Evolutionary conservation across 1,140 invertebrate species (phyloP).

Genomic region (Drosophila repletoides): DNA sequence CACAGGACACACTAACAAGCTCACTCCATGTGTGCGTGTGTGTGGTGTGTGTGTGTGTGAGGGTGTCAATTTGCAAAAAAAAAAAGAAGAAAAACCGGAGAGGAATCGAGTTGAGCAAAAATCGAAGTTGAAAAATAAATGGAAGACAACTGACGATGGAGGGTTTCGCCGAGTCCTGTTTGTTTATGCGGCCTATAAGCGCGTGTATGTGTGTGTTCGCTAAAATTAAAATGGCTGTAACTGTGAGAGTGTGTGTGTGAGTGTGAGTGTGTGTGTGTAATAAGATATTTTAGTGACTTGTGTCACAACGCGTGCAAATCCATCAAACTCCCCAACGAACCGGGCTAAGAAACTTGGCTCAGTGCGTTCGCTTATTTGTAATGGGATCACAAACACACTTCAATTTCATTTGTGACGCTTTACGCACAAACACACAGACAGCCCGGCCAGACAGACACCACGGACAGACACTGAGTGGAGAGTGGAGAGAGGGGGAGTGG

Average conservation of each 20-base stretch:
- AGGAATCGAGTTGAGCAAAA: conserved; percentile 60
- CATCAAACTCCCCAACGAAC: conserved; percentile 50
- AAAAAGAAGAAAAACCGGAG: conserved; percentile 17
- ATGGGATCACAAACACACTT: conserved; percentile 81
- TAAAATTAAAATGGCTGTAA: conserved; percentile 74
- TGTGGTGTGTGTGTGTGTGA: conserved; percentile 49
- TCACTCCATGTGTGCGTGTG: conserved; percentile 21
- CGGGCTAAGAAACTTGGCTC: conserved; percentile 32
- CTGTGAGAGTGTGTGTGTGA: conserved; percentile 9
- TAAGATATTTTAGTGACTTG: conserved; percentile 81
- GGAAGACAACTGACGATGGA: conserved; percentile 50
- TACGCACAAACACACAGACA: conserved; percentile 74
- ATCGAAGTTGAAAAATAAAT: conserved; percentile 81
- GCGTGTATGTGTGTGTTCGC: conserved; percentile 45
- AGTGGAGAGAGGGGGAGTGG: neutral
- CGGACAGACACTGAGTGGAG: neutral
- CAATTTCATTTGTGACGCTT: conserved; percentile 81
- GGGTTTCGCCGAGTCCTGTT: conserved; percentile 56
- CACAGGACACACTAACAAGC: conserved; percentile 52
- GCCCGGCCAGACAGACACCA: neutral
- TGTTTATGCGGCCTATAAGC: conserved; percentile 72
- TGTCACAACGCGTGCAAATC: conserved; percentile 79
- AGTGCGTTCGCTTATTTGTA: conserved; percentile 73
- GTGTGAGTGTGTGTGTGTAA: conserved; percentile 52
- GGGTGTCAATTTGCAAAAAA: conserved; percentile 78